Base-by-base conservation (phyloP, 2,888 invertebrate species). In the Elysia crispata region DNA sequence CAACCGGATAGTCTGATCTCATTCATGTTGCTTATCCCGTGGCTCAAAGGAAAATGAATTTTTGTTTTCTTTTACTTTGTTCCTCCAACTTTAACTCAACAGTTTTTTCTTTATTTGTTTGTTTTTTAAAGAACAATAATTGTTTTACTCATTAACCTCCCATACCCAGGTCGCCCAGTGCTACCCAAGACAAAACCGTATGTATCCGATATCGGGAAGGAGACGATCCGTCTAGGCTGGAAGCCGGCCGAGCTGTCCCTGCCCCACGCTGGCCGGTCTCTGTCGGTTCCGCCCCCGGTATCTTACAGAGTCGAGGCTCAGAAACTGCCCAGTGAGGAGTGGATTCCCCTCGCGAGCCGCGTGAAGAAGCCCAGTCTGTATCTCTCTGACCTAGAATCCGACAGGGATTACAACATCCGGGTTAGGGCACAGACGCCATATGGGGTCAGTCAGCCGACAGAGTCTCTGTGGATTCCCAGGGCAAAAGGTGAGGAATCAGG, bases 371-470 rank as follows among this genome's bases (percentile, higher is more conserved):
- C 89, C 1, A 86, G 85, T n/a, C 88, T 87, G 76, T 87, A 88
- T 64, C 85, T 91, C 79, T 86, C 89, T 5, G 89, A 90, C 69
- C 88, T 99, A 83, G 96, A 96, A 89, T 97, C 98, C 0, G 97
- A 97, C 93, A 94, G 96, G 85, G 98, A 98, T 93, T 99, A 99
- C 93, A 96, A 96, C 92, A 97, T 98, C 94, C 94, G 99, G 82
- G 95, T 99, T 54, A 94, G 98, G 54, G 98, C 99, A 5, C 98
- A 98, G 92, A 99, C 98, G 93, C 96, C 97, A 91, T 97, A 96
- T 92, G 99, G 99, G 72, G 95, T 98, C 85, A 97, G 97, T 92
- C 98, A 98, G 91, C 98, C 99, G 0, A 98, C 98, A 78, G 97
- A 98, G 0, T 96, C 95, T 91, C 96, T 89, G 28, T 89, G 88